Base-by-base conservation (phyloP, 1,140 invertebrate species). In the Mizuhopecten yessoensis region DNA sequence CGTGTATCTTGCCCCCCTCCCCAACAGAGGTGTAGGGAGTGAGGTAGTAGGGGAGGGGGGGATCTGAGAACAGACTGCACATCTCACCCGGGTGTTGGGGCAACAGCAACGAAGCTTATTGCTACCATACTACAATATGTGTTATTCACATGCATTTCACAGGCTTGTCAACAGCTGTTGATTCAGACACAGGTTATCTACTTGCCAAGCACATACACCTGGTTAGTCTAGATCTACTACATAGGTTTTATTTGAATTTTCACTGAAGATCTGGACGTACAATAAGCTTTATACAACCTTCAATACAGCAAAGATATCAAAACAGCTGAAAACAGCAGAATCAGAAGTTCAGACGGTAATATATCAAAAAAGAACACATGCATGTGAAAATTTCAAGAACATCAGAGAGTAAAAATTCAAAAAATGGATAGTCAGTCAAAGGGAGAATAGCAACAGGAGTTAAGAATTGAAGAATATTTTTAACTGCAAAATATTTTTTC, bases 111-210 rank as follows among this genome's bases (percentile, higher is more conserved):
- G 1, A 49, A 75, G 23, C 57, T 75, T n/a, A n/a, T n/a, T 75
- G 57, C 23, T n/a, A 75, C 57, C 57, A 75, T 29, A 75, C 0
- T 5, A 29, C 57, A 75, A 29, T 75, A 75, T 75, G 36, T 13
- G 57, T n/a, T 75, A 75, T 75, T 75, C 57, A 75, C 57, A 29
- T 75, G 57, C 57, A 75, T 75, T 75, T 75, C 57, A 75, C 57
- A 75, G 23, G 57, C 57, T 75, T 75, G 57, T 75, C 57, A 17
- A 75, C 57, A 75, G 57, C 57, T 75, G 57, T n/a, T 75, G 57
- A 23, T 5, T 9, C 57, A 29, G 57, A 75, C n/a, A n/a, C 9
- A 20, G 45, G 45, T 20, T 49, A 49, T 49, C 45, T 49, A 23
- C 10, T 49, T 23, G 11, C 5, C 29, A 29, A 75, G 57, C 29